Evolutionary conservation across 1,140 invertebrate species (phyloP).

Genomic region (Drosophila lini): DNA sequence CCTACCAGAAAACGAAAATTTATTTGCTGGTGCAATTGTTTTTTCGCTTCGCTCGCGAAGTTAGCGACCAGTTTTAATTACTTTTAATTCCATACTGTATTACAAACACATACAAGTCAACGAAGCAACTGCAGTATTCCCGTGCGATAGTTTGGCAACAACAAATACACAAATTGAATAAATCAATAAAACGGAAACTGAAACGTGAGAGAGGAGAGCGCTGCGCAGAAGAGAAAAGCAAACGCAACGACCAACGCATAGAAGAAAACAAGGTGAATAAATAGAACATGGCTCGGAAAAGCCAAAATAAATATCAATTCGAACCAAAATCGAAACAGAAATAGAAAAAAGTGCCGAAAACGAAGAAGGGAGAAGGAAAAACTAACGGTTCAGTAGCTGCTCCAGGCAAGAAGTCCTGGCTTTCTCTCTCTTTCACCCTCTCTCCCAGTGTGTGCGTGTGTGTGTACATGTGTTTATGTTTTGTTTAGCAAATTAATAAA

Average conservation of each 20-base stretch:
- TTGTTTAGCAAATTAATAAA: constrained; percentile 76
- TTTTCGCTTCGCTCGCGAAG: constrained; percentile 44
- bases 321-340: constrained; percentile 54
- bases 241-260: constrained; percentile 61
- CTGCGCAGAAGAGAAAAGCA: constrained; percentile 76
- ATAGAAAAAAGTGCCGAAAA: constrained; percentile 20
- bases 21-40: constrained; percentile 48
- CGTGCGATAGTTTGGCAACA: constrained; percentile 51
- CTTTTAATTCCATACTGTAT: constrained; percentile 22
- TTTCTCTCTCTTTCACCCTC: constrained; percentile 10
- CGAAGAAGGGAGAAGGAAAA: neutral
- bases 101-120: constrained; percentile 3
- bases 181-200: constrained; percentile 65
- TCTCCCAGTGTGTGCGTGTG: constrained; percentile 21
- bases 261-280: constrained; percentile 76
- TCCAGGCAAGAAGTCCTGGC: constrained; percentile 52
- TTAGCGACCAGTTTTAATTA: constrained; percentile 26
- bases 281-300: constrained; percentile 56
- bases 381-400: constrained; percentile 20
- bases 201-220: constrained; percentile 62
- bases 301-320: constrained; percentile 44
- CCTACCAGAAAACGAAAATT: constrained; percentile 23
- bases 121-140: constrained; percentile 55
- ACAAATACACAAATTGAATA: constrained; percentile 47
- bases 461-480: constrained; percentile 63